A percentile compares a stretch with the other conserved stretches of the same genome.
Conservation (phyloP, 2,113 vertebrate species). For the Speoplatyrhinus poulsoni region DNA sequence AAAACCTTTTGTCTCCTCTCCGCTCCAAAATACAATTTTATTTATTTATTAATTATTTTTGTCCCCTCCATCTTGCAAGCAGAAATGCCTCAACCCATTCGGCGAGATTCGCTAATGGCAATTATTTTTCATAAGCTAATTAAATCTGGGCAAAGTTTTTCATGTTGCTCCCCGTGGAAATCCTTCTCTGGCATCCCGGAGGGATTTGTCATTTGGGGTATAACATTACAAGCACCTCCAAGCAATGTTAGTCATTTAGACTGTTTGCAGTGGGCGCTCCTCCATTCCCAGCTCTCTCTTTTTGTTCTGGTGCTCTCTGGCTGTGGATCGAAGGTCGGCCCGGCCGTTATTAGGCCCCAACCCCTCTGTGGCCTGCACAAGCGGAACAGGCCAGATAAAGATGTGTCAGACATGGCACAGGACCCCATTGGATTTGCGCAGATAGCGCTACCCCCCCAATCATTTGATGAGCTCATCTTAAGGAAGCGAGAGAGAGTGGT, state of each 20-base stretch:
- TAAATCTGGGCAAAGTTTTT: slow-evolving; percentile 73
- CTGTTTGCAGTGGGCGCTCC: slow-evolving; percentile 39
- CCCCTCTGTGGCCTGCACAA: neutral
- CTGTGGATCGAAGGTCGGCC: slow-evolving; percentile 3
- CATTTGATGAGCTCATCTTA: slow-evolving; percentile 66
- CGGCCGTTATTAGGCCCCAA: neutral
- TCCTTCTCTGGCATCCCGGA: slow-evolving; percentile 38
- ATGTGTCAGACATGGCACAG: neutral
- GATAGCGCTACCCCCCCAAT: slow-evolving; percentile 9
- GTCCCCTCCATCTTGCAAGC: slow-evolving; percentile 9
- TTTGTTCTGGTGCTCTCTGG: slow-evolving; percentile 5
- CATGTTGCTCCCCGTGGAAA: slow-evolving; percentile 37
- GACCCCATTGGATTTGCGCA: too few species aligned
- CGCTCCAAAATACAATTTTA: slow-evolving; percentile 62
- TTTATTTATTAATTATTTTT: slow-evolving; percentile 14
- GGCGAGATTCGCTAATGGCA: slow-evolving; percentile 75
- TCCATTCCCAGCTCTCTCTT: slow-evolving; percentile 36
- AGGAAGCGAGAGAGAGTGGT: slow-evolving; percentile 37
- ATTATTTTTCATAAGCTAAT: slow-evolving; percentile 81
- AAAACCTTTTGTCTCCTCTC: slow-evolving; percentile 74
- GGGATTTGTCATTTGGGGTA: slow-evolving; percentile 56
- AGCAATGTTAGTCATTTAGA: slow-evolving; percentile 55
- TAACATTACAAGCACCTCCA: slow-evolving; percentile 63
- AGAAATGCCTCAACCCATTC: slow-evolving; percentile 66
- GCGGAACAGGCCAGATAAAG: slow-evolving; percentile 19